Evolutionary conservation across 2,797 vertebrate genomes (phyloP), one percentile per base, ranked within the genome.

Genomic region (Bradypus variegatus): DNA sequence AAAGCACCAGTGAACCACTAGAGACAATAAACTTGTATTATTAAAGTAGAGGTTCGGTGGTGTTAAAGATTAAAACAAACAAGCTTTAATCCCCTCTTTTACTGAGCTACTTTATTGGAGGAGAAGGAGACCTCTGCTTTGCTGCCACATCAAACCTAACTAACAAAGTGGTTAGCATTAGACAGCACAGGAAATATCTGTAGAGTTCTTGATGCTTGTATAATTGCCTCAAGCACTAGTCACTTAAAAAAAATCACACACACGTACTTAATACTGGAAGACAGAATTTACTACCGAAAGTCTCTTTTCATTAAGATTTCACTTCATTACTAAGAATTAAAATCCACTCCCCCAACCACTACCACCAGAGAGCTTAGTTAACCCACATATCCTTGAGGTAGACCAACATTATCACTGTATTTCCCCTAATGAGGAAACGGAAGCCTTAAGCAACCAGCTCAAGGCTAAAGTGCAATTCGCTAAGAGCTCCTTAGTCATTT

Each of bases 101-200:
- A 95, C 92, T 92, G 94, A 93, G 79, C 75, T 83, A 85, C 87
- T 95, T 96, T 96, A 96, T 94, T 94, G 94, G 91, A 90, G 82
- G 76, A 76, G 50, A 85, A 85, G 90, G 87, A 95, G 84, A 87
- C 89, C 85, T 83, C 93, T 86, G 83, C 67, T 94, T 91, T 92
- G 92, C 91, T 93, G 70, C 91, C 87, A 93, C 92, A 95, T 95
- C 91, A 91, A 95, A 95, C 93, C 86, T 73, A 94, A 90, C 93
- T 93, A 89, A 82, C 89, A 92, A 94, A 92, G 78, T 58, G 85
- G 77, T 92, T 78, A 86, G 94, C 86, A 92, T 70, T 86, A 93
- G 94, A 94, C 78, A 95, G 92, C 87, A 92, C 93, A 95, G 96
- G 94, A 96, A 96, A 65, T 95, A 94, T 91, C 91, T 93, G 93